Conservation (phyloP, 2,797 vertebrate species). For the Threskiornis aethiopicus region DNA sequence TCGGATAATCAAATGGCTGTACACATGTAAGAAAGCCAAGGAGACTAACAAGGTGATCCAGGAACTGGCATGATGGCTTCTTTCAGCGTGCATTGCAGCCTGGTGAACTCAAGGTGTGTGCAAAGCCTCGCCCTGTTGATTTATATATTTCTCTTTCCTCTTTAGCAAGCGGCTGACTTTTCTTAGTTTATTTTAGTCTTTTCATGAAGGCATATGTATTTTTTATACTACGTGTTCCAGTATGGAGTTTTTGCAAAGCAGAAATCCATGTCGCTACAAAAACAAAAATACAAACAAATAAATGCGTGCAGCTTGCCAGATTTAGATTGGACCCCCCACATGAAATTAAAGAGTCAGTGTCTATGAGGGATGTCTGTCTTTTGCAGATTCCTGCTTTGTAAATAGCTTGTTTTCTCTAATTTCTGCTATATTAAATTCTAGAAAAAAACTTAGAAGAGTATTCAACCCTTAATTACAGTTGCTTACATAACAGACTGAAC, state of each 20-base stretch:
- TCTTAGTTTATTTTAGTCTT: neutral
- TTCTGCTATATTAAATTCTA: neutral
- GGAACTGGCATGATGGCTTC: slow-evolving; percentile 77
- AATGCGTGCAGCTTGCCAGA: neutral
- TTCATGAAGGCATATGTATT: neutral
- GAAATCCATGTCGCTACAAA: neutral
- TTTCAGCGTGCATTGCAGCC: neutral
- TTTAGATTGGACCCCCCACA: neutral
- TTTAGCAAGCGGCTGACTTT: neutral
- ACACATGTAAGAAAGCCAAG: slow-evolving; percentile 89
- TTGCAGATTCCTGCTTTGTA: neutral
- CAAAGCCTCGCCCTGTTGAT: neutral
- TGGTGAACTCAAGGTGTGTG: slow-evolving; percentile 42
- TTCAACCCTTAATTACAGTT: neutral
- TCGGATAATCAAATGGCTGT: slow-evolving; percentile 96
- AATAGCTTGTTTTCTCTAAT: neutral
- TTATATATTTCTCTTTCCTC: neutral
- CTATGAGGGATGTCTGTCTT: neutral
- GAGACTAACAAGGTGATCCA: slow-evolving; percentile 80
- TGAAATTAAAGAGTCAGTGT: neutral
- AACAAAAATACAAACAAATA: neutral
- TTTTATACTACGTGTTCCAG: neutral
- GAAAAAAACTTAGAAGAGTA: neutral
- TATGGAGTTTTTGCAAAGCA: neutral
- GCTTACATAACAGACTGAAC: neutral